Conservation (phyloP, 2,113 vertebrate genomes). For the Pantherophis guttatus region DNA sequence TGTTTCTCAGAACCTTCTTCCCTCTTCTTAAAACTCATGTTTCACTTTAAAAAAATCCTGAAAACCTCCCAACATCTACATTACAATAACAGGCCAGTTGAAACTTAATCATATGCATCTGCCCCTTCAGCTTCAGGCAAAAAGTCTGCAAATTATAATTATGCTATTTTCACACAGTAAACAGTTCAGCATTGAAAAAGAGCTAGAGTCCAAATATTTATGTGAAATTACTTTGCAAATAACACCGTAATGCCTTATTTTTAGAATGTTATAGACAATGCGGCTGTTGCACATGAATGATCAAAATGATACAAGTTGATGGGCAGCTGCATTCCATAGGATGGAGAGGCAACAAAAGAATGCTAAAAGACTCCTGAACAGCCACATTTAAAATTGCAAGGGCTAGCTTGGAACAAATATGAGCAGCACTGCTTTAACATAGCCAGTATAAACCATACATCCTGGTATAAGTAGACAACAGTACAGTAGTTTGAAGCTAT, state of each 20-base stretch:
- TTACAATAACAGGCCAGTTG: slow-evolving; percentile 79
- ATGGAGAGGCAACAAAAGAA: slow-evolving; percentile 78
- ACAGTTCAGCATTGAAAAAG: slow-evolving; percentile 61
- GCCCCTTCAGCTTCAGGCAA: slow-evolving; percentile 73
- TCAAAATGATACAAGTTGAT: slow-evolving; percentile 78
- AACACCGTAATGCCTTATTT: slow-evolving; percentile 66
- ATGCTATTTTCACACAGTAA: slow-evolving; percentile 72
- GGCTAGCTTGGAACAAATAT: slow-evolving; percentile 53
- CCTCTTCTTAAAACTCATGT: slow-evolving; percentile 49
- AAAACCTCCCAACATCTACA: slow-evolving; percentile 75
- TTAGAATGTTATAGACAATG: slow-evolving; percentile 74
- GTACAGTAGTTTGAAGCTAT: not conserved
- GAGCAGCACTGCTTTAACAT: slow-evolving; percentile 37
- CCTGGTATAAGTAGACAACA: not conserved
- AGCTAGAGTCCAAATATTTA: slow-evolving; percentile 70
- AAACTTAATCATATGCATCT: slow-evolving; percentile 85
- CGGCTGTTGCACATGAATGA: slow-evolving; percentile 76
- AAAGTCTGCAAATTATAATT: slow-evolving; percentile 77
- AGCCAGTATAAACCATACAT: slow-evolving; percentile 31
- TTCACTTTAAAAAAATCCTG: slow-evolving; percentile 50
- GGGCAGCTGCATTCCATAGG: slow-evolving; percentile 74
- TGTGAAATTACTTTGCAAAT: slow-evolving; percentile 70
- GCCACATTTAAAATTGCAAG: slow-evolving; percentile 74
- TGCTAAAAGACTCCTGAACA: slow-evolving; percentile 66
- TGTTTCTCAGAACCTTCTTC: slow-evolving; percentile 64